Conservation (phyloP, 2,888 invertebrate genomes). For the Selenia dentaria region DNA sequence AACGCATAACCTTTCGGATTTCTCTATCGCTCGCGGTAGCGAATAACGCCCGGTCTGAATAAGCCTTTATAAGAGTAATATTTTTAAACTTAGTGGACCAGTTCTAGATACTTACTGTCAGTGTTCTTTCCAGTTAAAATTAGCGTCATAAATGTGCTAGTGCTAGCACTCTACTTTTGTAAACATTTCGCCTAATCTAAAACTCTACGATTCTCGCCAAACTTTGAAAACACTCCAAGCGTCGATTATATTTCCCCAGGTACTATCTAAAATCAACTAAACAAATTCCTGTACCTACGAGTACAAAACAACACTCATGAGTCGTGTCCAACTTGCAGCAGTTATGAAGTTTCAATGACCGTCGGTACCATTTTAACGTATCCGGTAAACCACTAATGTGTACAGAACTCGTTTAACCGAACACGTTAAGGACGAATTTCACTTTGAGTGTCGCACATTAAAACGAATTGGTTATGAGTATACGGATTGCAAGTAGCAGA, state of each 20-base stretch:
- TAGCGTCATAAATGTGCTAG: too few species aligned
- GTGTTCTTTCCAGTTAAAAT: too few species aligned
- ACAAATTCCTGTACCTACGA: not conserved
- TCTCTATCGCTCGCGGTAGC: too few species aligned
- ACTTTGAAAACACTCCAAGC: too few species aligned
- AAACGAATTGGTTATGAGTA: slow-evolving; percentile 13
- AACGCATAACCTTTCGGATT: too few species aligned
- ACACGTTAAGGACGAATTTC: slow-evolving; percentile 32
- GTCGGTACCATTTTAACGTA: slow-evolving; percentile 28
- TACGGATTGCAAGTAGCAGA: slow-evolving; percentile 9
- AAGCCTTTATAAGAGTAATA: too few species aligned
- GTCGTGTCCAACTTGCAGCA: slow-evolving; percentile 17
- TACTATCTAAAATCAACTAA: slow-evolving; percentile 20
- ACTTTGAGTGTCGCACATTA: slow-evolving; percentile 21
- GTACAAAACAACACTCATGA: not conserved
- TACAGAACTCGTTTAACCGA: slow-evolving; percentile 29
- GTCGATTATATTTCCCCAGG: not conserved
- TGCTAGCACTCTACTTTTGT: too few species aligned
- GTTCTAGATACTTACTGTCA: too few species aligned
- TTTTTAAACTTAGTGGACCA: too few species aligned
- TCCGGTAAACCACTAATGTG: slow-evolving; percentile 33
- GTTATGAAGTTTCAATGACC: slow-evolving; percentile 29
- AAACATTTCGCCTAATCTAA: too few species aligned
- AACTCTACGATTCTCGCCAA: too few species aligned
- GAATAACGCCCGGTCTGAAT: too few species aligned